phyloP scores from a whole-genome alignment of 1,140 invertebrate species.

The Ridgeia piscesae region DNA sequence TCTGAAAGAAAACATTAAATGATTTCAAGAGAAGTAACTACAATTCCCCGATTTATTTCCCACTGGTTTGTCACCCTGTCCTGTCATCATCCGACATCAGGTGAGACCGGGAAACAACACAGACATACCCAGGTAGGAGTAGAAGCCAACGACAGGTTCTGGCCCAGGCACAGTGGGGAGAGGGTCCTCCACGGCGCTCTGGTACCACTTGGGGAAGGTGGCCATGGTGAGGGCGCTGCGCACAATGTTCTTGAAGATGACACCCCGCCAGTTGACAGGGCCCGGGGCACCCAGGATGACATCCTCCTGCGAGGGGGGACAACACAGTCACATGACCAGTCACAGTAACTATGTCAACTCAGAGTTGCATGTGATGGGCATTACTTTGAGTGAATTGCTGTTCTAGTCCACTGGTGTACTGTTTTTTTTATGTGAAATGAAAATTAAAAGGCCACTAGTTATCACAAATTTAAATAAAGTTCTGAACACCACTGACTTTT shows the following conservation, averaged over 20 bases:
- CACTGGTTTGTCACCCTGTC: not conserved
- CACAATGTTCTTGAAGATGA: constrained; percentile 74
- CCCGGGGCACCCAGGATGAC: constrained; percentile 83
- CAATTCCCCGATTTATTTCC: not conserved
- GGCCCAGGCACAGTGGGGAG: not conserved
- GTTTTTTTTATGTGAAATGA: not conserved
- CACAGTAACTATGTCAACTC: too few relatives aligned
- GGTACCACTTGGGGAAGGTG: constrained; percentile 77
- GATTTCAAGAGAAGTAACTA: not conserved
- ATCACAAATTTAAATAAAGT: too few relatives aligned
- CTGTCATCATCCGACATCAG: not conserved
- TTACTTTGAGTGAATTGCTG: too few relatives aligned
- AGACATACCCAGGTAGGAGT: constrained; percentile 78
- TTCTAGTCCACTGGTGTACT: not conserved
- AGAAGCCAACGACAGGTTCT: constrained; percentile 57
- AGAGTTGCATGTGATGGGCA: too few relatives aligned
- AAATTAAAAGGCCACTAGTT: not conserved
- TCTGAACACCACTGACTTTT: too few relatives aligned
- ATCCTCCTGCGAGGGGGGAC: constrained; percentile 67
- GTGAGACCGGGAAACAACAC: not conserved
- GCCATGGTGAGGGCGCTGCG: constrained; percentile 67
- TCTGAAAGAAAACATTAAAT: not conserved
- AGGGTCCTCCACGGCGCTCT: constrained; percentile 15
- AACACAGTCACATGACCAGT: not conserved
- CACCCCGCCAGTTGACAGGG: constrained; percentile 84